These are phyloP conservation scores for Tetramorium alpestre DNA, from an alignment of 1,140 invertebrate genomes.

Conservation along the genomic window DNA sequence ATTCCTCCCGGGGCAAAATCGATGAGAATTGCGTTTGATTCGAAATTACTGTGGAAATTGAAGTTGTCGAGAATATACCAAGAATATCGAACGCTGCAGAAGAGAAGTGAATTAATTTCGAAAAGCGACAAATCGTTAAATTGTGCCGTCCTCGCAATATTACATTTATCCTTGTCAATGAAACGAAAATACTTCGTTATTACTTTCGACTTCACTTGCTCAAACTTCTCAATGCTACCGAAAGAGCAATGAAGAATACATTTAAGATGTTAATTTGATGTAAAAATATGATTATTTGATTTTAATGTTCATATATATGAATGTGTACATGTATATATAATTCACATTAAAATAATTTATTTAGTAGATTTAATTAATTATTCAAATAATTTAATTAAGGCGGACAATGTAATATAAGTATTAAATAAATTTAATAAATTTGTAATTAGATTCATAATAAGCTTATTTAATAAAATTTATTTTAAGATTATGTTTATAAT, in stretches of 20 bases:
- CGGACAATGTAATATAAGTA: not conserved
- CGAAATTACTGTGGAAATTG: conserved; percentile 58
- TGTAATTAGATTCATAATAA: not conserved
- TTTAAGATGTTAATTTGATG: not conserved
- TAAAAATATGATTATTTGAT: not conserved
- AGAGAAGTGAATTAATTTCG: conserved; percentile 42
- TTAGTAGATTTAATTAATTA: not conserved
- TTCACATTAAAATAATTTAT: not conserved
- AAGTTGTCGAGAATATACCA: conserved; percentile 42
- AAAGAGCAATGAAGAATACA: not conserved
- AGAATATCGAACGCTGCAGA: conserved; percentile 13
- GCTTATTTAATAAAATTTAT: not conserved
- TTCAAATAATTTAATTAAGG: not conserved
- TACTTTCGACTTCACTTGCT: not conserved
- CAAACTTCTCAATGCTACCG: not conserved
- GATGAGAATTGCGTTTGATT: conserved; percentile 34
- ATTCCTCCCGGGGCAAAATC: conserved; percentile 22
- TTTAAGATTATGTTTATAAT: not conserved
- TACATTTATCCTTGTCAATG: not conserved
- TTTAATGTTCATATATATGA: not conserved
- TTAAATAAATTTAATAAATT: not conserved
- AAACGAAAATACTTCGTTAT: conserved; percentile 23
- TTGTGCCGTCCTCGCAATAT: not conserved
- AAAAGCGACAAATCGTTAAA: conserved; percentile 41
- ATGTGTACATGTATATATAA: not conserved